Evolutionary conservation across 53 echinoderm and acorn worm species (phyloP), one percentile per base, ranked within the genome.

Genomic region (Antedon mediterranea): DNA sequence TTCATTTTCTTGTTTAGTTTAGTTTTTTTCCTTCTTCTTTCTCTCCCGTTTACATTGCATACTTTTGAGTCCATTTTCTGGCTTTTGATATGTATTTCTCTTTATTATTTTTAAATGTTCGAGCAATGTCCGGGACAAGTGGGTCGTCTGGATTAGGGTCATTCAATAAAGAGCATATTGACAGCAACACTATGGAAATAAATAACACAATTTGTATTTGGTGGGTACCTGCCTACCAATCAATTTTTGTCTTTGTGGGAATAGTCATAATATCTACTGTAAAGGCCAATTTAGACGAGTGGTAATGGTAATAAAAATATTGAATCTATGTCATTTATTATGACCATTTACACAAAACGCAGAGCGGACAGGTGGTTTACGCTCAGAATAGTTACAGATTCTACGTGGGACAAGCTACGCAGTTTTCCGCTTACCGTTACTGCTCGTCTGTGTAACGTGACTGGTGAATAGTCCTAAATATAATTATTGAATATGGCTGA

Each of bases 61-160:
- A 94, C 83, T 94, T 94, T 72, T 78, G 78, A 75, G 94, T 94
- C 94, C 94, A 94, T 77, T 94, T 94, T 78, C 76, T 89, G 0
- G 94, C 94, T 20, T 72, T 31, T 0, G 31, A 43, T 2, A 86
- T 82, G 78, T 94, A 94, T 33, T 81, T 89, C 3, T 29, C 0
- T 28, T 78, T 77, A 73, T 92, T 89, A 30, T 82, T 83, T 82
- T 94, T 94, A 87, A 91, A 94, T 23, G 82, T 75, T 78, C 94
- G 94, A 0, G 94, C 94, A 20, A 94, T 94, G 81, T 94, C 94
- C 0, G 94, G 94, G 37, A 94, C 91, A 77, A 94, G 83, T 28
- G 74, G 74, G 30, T 73, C 74, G 20, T 73, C 74, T 73, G 74
- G 74, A 28, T 73, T 73, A 14, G 94, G 94, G 75, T 94, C 94